Percentiles rank a stretch among this genome's conserved stretches.
Evolutionary conservation across 1,140 invertebrate genomes (phyloP).

Genomic region (Megathymus violae): DNA sequence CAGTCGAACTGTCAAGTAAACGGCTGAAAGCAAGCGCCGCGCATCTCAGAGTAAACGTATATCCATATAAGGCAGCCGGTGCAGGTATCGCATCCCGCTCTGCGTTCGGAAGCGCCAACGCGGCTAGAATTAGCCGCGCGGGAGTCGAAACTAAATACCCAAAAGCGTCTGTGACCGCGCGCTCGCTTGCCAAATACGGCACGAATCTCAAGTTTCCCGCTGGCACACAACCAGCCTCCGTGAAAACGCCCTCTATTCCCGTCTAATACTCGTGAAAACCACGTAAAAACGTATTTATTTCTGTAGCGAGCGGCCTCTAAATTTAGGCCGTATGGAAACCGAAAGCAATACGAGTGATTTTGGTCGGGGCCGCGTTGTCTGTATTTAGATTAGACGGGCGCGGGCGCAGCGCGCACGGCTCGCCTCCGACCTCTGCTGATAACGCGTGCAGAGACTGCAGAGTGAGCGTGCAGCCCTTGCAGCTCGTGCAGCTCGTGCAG

Average conservation of each 20-base stretch:
- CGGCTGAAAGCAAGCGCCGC: background rate
- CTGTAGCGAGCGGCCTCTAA: slow-evolving; percentile 78
- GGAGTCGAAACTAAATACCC: slow-evolving; percentile 75
- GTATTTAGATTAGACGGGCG: slow-evolving; percentile 76
- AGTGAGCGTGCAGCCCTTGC: slow-evolving; percentile 43
- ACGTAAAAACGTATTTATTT: slow-evolving; percentile 82
- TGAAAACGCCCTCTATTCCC: slow-evolving; percentile 65
- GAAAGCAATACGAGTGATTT: slow-evolving; percentile 79
- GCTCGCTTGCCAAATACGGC: slow-evolving; percentile 72
- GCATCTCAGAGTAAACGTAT: slow-evolving; percentile 45
- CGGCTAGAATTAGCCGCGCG: slow-evolving; percentile 47
- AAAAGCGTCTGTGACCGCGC: slow-evolving; percentile 67
- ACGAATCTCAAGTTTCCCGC: slow-evolving; percentile 75
- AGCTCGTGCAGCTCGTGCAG: slow-evolving; percentile 23
- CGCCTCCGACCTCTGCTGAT: slow-evolving; percentile 44
- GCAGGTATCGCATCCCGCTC: slow-evolving; percentile 53
- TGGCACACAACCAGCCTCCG: slow-evolving; percentile 62
- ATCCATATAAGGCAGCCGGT: slow-evolving; percentile 59
- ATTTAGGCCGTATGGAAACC: slow-evolving; percentile 80
- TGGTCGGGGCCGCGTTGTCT: slow-evolving; percentile 75
- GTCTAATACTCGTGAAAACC: slow-evolving; percentile 74
- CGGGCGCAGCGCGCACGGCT: slow-evolving; percentile 52
- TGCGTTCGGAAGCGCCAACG: slow-evolving; percentile 40
- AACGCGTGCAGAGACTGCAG: slow-evolving; percentile 37
- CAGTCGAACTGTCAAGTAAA: no score